A percentile compares a stretch with the other conserved stretches of the same genome.
These are phyloP conservation scores for Montipora capricornis DNA, from an alignment of 64 coral and sea anemone genomes.

Conservation along the genomic window DNA sequence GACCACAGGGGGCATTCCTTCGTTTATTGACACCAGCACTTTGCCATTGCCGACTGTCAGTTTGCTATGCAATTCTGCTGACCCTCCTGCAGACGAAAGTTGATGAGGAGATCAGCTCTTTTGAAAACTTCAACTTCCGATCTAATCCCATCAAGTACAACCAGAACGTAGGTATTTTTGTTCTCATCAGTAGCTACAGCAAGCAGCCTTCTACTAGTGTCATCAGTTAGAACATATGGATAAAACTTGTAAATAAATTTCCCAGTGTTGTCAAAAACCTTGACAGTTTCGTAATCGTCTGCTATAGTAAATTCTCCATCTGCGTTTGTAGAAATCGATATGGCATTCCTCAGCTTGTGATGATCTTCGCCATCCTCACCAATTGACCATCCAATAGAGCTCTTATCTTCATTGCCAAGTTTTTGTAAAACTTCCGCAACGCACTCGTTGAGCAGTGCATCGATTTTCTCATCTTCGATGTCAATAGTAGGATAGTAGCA, in stretches of 20 bases:
- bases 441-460: not conserved
- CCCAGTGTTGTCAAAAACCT: conserved; percentile 21
- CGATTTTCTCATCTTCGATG: not conserved
- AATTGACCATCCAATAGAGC: not conserved
- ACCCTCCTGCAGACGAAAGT: no score
- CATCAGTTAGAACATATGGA: not conserved
- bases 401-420: not conserved
- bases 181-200: conserved; percentile 30
- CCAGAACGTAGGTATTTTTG: conserved; percentile 1
- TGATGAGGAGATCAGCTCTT: not conserved
- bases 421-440: not conserved
- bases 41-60: conserved; percentile 11
- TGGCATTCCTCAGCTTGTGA: not conserved
- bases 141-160: not conserved
- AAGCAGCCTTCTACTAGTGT: not conserved
- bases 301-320: not conserved
- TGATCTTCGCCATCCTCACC: not conserved
- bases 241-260: not conserved
- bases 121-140: not conserved
- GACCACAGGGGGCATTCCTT: not conserved
- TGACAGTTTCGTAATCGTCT: not conserved
- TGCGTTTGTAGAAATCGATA: not conserved
- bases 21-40: not conserved
- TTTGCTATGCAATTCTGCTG: not conserved
- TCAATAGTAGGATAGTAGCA: conserved; percentile 12